phyloP scores from a whole-genome alignment of 2,888 invertebrate genomes.

The Gastracanthus pulcherrimus region DNA sequence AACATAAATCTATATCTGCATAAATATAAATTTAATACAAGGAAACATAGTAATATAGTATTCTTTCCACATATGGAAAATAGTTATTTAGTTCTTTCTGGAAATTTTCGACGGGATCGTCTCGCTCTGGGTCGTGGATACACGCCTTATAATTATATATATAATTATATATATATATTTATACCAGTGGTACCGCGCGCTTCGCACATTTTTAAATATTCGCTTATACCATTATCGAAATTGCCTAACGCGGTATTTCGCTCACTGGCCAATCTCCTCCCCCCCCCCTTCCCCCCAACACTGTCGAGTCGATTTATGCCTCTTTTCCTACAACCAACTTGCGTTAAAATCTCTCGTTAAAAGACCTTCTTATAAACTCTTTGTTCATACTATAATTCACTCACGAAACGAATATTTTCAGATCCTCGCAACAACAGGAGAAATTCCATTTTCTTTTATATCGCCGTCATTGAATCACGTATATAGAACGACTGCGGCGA shows the following conservation, averaged over 20 bases:
- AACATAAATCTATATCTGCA: conserved; percentile 44
- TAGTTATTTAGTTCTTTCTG: conserved; percentile 37
- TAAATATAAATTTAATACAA: conserved; percentile 56
- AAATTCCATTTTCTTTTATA: too few species aligned
- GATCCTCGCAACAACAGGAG: neutral
- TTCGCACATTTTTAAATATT: conserved; percentile 30
- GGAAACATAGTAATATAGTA: conserved; percentile 46
- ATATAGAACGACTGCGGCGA: too few species aligned
- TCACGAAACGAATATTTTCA: conserved; percentile 25
- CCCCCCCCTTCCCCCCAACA: neutral
- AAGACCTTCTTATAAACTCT: neutral
- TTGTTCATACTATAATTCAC: neutral
- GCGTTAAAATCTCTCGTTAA: conserved; percentile 11
- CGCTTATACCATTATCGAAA: conserved; percentile 51
- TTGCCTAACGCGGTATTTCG: conserved; percentile 55
- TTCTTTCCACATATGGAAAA: neutral
- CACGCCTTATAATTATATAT: neutral
- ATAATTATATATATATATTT: conserved; percentile 3
- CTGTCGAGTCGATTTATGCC: conserved; percentile 15
- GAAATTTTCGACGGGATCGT: conserved; percentile 57
- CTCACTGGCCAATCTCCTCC: conserved; percentile 57
- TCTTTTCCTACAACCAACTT: neutral
- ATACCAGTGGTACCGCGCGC: conserved; percentile 29
- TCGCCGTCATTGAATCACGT: too few species aligned
- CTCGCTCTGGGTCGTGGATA: conserved; percentile 29